phyloP scores from a whole-genome alignment of 2,113 vertebrate species.

The Platycercus adscitus region DNA sequence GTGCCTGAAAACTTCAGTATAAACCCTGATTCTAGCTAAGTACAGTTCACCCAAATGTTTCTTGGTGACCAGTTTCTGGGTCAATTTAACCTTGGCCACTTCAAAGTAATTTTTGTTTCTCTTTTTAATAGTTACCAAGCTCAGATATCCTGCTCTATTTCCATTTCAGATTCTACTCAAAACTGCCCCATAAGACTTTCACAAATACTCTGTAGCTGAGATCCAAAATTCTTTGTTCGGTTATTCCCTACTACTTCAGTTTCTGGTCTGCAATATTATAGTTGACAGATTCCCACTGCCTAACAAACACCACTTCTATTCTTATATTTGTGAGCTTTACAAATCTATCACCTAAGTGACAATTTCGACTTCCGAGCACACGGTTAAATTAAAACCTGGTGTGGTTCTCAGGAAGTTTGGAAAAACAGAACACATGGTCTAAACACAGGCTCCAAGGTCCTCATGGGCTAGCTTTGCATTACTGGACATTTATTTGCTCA shows the following conservation, averaged over 20 bases:
- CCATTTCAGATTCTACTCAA: not conserved
- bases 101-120: not conserved
- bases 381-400: not conserved
- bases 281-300: not conserved
- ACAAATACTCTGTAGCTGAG: not conserved
- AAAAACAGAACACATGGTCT: not conserved
- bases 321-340: not conserved
- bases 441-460: not conserved
- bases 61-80: not conserved
- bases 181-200: not conserved
- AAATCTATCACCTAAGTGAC: not conserved
- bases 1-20: not conserved
- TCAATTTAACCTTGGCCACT: not conserved
- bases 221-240: not conserved
- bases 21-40: not conserved
- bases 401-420: not conserved
- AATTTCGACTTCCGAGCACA: not conserved
- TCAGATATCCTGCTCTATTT: not conserved
- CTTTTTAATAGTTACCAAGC: not conserved
- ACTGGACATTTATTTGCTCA: not conserved
- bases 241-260: not conserved
- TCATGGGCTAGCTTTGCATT: accelerated
- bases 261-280: not conserved
- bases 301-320: not conserved
- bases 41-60: not conserved